phyloP scores from a whole-genome alignment of 2,797 vertebrate genomes.

The Enteromius mattozi region DNA sequence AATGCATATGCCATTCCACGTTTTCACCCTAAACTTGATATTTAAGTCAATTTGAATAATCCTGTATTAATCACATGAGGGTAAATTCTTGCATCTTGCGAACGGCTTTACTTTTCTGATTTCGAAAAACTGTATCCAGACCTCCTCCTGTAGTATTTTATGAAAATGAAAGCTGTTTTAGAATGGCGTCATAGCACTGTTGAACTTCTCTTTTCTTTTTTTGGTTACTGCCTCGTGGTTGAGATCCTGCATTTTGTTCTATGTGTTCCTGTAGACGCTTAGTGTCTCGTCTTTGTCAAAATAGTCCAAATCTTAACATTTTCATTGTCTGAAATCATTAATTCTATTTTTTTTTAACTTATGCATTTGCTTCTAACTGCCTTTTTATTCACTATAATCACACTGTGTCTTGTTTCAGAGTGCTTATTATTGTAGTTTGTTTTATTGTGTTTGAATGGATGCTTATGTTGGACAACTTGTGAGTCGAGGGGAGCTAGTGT shows the following conservation, averaged over 20 bases:
- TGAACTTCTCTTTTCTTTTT: slow-evolving; percentile 4
- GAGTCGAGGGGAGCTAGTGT: slow-evolving; percentile 12
- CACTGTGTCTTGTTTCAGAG: slow-evolving; percentile 42
- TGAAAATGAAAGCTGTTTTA: slow-evolving; percentile 24
- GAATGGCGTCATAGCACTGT: slow-evolving; percentile 21
- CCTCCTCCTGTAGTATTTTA: slow-evolving; percentile 25
- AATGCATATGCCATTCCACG: slow-evolving; percentile 69
- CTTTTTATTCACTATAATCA: slow-evolving; percentile 39
- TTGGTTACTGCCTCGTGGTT: slow-evolving; percentile 23
- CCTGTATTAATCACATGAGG: slow-evolving; percentile 1
- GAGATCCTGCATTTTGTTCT: background rate
- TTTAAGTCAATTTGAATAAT: background rate
- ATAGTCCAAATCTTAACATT: slow-evolving; percentile 38
- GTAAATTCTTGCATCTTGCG: slow-evolving; percentile 30
- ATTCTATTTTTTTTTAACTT: slow-evolving; percentile 32
- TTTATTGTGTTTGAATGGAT: slow-evolving; percentile 28
- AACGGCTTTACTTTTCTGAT: background rate
- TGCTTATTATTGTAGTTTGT: slow-evolving; percentile 9
- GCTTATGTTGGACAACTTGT: slow-evolving; percentile 2
- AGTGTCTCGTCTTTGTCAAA: slow-evolving; percentile 34
- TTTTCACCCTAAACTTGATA: slow-evolving; percentile 41
- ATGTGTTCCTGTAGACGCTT: slow-evolving; percentile 6
- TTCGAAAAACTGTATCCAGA: slow-evolving; percentile 20
- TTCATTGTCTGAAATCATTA: slow-evolving; percentile 28
- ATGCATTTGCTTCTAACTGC: slow-evolving; percentile 43